phyloP scores from a whole-genome alignment of 2,113 vertebrate genomes.

The Indri indri region DNA sequence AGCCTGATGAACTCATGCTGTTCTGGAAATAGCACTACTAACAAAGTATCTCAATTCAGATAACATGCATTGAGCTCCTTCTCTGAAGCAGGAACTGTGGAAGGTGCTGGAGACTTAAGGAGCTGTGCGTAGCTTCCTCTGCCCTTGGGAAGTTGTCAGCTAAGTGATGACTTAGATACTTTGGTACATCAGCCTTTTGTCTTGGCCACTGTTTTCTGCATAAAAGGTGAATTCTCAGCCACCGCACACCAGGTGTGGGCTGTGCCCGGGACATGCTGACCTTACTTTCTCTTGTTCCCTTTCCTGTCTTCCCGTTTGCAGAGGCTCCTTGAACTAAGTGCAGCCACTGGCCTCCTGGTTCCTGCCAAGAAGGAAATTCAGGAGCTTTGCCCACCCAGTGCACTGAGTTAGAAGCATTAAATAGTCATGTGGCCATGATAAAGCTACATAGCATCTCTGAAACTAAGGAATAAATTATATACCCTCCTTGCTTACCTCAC shows the following conservation, averaged over 20 bases:
- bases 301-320: background rate
- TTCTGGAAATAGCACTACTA: background rate
- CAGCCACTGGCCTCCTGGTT: background rate
- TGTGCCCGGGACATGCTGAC: background rate
- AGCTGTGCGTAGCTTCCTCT: background rate
- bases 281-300: background rate
- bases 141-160: background rate
- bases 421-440: background rate
- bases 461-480: background rate
- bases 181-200: background rate
- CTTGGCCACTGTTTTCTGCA: background rate
- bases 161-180: background rate
- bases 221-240: conserved; percentile 23
- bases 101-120: background rate
- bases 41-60: background rate
- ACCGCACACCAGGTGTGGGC: background rate
- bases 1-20: background rate
- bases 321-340: background rate
- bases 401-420: background rate
- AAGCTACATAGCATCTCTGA: background rate
- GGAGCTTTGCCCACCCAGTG: background rate
- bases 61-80: background rate
- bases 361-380: background rate
- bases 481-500: background rate
- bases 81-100: background rate